phyloP scores from a whole-genome alignment of 1,140 invertebrate genomes.

The Anthonomus grandis region DNA sequence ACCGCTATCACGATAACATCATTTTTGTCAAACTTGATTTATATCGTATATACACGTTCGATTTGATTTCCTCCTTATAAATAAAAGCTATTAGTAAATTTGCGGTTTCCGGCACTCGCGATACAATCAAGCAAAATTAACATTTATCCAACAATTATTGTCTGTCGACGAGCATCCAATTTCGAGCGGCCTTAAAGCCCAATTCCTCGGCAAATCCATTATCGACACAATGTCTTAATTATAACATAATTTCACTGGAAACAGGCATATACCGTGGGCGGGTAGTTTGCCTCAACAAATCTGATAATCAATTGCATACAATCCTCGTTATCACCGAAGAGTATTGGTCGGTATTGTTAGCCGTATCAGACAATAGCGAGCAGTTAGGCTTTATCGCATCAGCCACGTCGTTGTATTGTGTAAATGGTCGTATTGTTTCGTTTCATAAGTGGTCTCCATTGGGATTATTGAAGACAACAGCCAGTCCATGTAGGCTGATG shows the following conservation, averaged over 20 bases:
- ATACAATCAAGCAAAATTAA: too few species aligned
- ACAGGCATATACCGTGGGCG: conserved; percentile 1
- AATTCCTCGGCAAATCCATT: conserved; percentile 3
- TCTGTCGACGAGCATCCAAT: too few species aligned
- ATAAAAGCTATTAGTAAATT: too few species aligned
- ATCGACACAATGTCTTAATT: conserved; percentile 8
- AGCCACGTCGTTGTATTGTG: conserved; percentile 1
- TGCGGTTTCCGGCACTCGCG: too few species aligned
- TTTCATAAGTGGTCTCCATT: neutral
- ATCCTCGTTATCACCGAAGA: conserved; percentile 9
- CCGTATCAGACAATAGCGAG: neutral
- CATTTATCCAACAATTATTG: too few species aligned
- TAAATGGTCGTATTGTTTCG: conserved; percentile 4
- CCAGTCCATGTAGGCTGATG: too few species aligned
- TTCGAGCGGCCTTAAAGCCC: neutral
- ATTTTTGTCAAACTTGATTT: conserved; percentile 28
- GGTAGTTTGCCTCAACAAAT: conserved; percentile 9
- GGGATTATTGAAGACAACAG: too few species aligned
- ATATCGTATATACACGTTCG: neutral
- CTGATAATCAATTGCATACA: conserved; percentile 15
- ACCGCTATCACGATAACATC: conserved; percentile 31
- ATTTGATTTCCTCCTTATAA: too few species aligned
- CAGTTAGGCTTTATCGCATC: conserved; percentile 9
- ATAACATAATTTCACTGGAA: conserved; percentile 11
- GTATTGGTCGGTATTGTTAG: conserved; percentile 2